phyloP scores from a whole-genome alignment of 2,888 invertebrate genomes.

The Adelphocoris suturalis region DNA sequence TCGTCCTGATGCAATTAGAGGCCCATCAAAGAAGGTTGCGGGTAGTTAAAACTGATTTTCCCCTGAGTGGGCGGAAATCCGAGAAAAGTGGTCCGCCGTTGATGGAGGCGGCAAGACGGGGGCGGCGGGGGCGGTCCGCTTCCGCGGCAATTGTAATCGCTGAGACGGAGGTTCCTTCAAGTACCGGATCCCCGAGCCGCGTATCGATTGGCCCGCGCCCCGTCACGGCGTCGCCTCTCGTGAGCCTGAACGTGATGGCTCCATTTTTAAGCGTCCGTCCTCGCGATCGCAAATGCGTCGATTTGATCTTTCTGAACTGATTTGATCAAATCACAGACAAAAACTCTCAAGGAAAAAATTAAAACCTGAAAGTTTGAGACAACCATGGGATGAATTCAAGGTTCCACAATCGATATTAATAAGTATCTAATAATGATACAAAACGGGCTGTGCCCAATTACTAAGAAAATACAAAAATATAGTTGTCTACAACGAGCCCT shows the following conservation, averaged over 20 bases:
- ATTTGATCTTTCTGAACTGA: no score
- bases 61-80: neutral
- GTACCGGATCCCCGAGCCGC: neutral
- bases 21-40: neutral
- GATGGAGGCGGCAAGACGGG: neutral
- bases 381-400: no score
- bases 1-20: constrained; percentile 30
- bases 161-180: neutral
- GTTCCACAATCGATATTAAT: no score
- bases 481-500: no score
- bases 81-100: neutral
- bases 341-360: no score
- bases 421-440: no score
- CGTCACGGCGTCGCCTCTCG: constrained; percentile 27
- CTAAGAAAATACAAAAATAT: no score
- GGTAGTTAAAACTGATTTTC: constrained; percentile 28
- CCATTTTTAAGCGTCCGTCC: no score
- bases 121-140: neutral
- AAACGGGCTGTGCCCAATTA: no score
- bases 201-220: constrained; percentile 32
- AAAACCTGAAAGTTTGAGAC: no score
- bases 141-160: constrained; percentile 7
- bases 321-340: no score
- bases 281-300: no score
- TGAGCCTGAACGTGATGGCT: neutral